Evolutionary conservation across 2,888 invertebrate species (phyloP), one percentile per base, ranked within the genome.

Genomic region (Drosophila emarginata): DNA sequence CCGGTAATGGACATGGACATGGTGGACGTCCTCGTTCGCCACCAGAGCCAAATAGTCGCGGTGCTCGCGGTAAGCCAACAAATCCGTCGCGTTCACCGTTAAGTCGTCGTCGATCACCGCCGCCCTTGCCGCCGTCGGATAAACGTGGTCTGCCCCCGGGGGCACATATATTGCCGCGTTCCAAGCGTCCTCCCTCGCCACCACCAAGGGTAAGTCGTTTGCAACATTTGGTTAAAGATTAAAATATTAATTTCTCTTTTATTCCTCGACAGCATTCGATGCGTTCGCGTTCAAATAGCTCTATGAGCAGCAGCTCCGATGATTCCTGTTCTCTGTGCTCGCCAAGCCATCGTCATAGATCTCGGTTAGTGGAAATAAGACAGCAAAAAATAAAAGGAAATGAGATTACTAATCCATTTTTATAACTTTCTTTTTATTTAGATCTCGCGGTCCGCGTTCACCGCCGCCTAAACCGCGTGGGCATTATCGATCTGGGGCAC

Each of bases 321-420:
- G 95, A 96, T 87, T 96, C 96, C 0, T 96, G 96, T 87, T 96
- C 96, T 0, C 96, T 96, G 0, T 96, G 96, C 89, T 96, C 96
- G 0, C 96, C 95, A 5, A 94, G 90, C 92, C 90, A 90, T 81
- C 89, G 87, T 64, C 91, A 86, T 67, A 90, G 91, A 83, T 92
- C 92, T 73, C 90, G 91, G 91, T 92, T 80, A 87, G 83, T 32
- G 15, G 14, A n/a, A 60, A 23, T 36, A 36, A 11, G 6, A 50
- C 23, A n/a, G n/a, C 23, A 5, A 4, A 4, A 7, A 0, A 15
- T 4, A 6, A 5, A 39, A 0, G 18, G 1, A 7, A 7, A 2
- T 6, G 4, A 5, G 4, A 11, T 6, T 21, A 4, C 11, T 45
- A 45, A 45, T 12, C 37, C 4, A 7, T 37, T 21, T 4, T 21